Evolutionary conservation across 2,797 vertebrate genomes (phyloP).

Genomic region (Hapalemur alaotrensis): DNA sequence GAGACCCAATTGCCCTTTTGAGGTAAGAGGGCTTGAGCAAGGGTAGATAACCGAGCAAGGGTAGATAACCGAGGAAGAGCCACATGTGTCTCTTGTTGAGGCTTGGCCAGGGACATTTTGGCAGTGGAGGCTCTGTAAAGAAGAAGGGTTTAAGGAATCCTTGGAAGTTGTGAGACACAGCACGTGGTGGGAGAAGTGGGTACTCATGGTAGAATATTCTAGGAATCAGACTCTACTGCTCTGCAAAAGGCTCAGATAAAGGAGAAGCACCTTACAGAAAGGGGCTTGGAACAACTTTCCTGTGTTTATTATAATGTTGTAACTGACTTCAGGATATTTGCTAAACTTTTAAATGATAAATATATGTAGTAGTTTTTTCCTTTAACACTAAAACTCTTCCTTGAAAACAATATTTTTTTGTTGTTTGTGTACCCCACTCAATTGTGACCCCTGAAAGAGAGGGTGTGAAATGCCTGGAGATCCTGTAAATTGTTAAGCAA

Average conservation of each 20-base stretch:
- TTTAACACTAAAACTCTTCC: background rate
- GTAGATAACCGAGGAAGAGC: background rate
- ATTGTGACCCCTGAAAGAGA: background rate
- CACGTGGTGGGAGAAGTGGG: background rate
- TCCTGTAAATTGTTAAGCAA: background rate
- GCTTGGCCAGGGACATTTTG: background rate
- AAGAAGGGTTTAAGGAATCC: background rate
- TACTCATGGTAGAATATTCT: background rate
- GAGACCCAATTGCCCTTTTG: background rate
- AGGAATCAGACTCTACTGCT: background rate
- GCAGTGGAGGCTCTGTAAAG: background rate
- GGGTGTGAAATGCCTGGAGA: background rate
- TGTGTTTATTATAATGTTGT: background rate
- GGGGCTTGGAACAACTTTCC: background rate
- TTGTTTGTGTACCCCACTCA: background rate
- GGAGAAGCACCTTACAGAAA: background rate
- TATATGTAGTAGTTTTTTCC: background rate
- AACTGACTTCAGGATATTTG: background rate
- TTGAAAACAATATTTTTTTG: background rate
- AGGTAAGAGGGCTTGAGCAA: background rate
- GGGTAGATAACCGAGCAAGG: background rate
- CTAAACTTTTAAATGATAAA: background rate
- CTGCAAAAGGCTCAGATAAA: background rate
- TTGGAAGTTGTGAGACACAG: background rate
- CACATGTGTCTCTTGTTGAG: background rate